Base-by-base conservation (phyloP, 2,888 invertebrate genomes). In the Caenorhabditis sulstoni region DNA sequence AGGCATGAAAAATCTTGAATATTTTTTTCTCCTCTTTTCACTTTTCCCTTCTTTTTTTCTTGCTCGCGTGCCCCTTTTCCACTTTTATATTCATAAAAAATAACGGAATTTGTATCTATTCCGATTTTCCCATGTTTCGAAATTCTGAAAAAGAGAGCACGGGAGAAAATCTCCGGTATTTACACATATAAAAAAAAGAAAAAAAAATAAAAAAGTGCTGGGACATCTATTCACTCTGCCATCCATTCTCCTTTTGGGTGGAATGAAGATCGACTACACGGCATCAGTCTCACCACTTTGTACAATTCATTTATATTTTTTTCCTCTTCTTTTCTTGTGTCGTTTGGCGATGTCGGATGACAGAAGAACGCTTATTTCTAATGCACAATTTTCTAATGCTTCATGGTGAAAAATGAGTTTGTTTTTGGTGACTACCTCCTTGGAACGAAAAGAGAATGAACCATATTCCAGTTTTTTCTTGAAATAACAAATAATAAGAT, bases 381-480 rank as follows among this genome's bases (percentile, higher is more conserved):
- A 71, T 71, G 71, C 71, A 71, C 62, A 71, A 62, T 71, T 62
- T 62, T 20, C 70, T 62, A 45, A 62, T 71, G 45, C 61, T 62
- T 71, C 49, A 62, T 71, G 29, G 71, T 71, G 71, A 71, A 62
- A 62, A 62, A 71, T 71, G 44, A 62, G 71, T 62, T 71, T 71
- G 71, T 71, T 71, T 71, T 71, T 35, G 41, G 18, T 12, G 18
- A 39, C n/a, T 5, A 7, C 49, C 22, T 16, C 23, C 18, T 65
- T 39, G n/a, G 8, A 41, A 22, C 2, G 18, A 9, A 18, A 39
- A n/a, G n/a, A 16, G 39, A 44, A 57, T 20, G 41, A 44, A 57
- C 57, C 57, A 41, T 57, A 22, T 57, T 2, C 44, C 14, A 18
- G 18, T 39, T 29, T 3, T 11, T 1, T 39, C 9, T 29, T 29